Percentiles rank a stretch among this genome's conserved stretches.
Conservation (phyloP, 2,797 vertebrate species). For the Darevskia mixta region DNA sequence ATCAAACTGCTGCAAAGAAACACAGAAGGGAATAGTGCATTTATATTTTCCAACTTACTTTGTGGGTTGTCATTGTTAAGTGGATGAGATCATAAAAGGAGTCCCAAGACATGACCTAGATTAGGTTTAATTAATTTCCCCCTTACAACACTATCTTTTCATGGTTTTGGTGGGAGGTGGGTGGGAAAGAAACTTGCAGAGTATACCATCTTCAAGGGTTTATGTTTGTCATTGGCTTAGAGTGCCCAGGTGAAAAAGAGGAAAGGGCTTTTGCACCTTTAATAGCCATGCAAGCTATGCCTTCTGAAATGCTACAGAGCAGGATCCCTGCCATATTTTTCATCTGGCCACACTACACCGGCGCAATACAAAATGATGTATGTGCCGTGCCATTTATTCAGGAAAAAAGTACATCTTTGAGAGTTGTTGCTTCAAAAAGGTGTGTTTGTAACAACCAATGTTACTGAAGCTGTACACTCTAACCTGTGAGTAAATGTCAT, state of each 20-base stretch:
- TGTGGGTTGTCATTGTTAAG: neutral
- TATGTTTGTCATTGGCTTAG: neutral
- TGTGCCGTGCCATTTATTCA: neutral
- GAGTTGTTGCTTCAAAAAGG: neutral
- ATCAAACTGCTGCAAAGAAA: neutral
- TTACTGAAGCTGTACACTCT: neutral
- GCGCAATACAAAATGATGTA: neutral
- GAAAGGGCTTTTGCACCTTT: neutral
- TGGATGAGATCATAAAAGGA: neutral
- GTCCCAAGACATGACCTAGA: neutral
- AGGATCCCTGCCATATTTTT: neutral
- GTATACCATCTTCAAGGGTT: too few species aligned
- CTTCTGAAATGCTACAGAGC: too few species aligned
- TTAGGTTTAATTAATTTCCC: neutral
- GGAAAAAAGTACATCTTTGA: neutral
- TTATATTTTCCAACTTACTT: neutral
- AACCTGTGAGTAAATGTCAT: neutral
- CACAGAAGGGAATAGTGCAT: neutral
- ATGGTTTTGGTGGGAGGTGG: neutral
- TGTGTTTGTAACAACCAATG: neutral
- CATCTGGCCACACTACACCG: neutral
- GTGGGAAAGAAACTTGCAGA: neutral
- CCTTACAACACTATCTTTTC: neutral
- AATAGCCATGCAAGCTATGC: neutral
- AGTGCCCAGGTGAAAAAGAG: neutral